Conservation (phyloP, 2,888 invertebrate species). For the Eilema sororculum region DNA sequence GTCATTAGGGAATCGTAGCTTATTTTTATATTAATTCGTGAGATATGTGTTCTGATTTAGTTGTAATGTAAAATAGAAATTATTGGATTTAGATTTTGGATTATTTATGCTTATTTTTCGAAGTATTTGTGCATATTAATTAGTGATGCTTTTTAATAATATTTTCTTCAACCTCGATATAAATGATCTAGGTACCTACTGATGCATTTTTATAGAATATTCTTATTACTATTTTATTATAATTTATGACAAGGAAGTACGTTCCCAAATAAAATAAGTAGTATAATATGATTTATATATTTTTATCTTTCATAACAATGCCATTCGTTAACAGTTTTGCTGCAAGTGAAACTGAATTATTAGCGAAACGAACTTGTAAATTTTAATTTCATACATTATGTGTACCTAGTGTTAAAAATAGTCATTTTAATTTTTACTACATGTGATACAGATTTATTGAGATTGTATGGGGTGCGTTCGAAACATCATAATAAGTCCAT, state of each 20-base stretch:
- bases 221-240: too few relatives aligned
- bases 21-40: not conserved
- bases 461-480: not conserved
- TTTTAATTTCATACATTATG: not conserved
- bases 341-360: not conserved
- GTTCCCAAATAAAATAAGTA: not conserved
- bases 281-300: not conserved
- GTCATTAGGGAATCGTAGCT: slow-evolving; percentile 1
- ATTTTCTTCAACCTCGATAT: too few relatives aligned
- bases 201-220: too few relatives aligned
- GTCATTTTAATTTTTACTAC: not conserved
- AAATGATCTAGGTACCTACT: too few relatives aligned
- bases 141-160: not conserved
- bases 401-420: not conserved
- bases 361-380: not conserved
- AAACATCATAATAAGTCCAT: too few relatives aligned
- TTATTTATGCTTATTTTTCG: not conserved
- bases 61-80: too few relatives aligned
- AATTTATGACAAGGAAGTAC: not conserved
- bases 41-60: not conserved
- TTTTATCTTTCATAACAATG: not conserved
- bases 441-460: not conserved
- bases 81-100: too few relatives aligned
- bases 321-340: not conserved
- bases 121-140: not conserved